Evolutionary conservation across 2,113 vertebrate species (phyloP).

Genomic region (Kryptolebias marmoratus): DNA sequence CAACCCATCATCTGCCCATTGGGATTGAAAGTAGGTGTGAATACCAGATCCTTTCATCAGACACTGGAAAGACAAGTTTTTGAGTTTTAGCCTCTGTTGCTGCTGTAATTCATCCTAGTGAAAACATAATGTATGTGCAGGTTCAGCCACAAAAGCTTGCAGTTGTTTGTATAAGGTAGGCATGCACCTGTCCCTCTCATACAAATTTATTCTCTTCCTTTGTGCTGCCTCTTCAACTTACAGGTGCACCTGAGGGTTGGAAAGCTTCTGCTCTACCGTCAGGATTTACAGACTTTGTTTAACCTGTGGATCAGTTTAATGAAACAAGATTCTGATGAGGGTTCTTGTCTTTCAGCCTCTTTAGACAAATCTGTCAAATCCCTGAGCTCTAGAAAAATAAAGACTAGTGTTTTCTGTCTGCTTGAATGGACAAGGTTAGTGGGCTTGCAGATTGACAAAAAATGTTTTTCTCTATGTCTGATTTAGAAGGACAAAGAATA

Average conservation of each 20-base stretch:
- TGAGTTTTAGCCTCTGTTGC: background rate
- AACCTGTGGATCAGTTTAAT: conserved; percentile 23
- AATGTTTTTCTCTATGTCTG: conserved; percentile 32
- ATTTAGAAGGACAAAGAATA: conserved; percentile 43
- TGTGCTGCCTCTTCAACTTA: background rate
- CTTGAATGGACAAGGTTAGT: conserved; percentile 40
- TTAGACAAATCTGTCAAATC: conserved; percentile 40
- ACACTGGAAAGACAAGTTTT: background rate
- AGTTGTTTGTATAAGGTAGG: background rate
- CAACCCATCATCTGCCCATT: background rate
- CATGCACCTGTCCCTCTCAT: conserved; percentile 5
- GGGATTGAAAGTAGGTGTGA: no score
- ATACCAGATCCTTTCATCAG: no score
- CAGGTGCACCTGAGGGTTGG: background rate
- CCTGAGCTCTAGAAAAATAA: conserved; percentile 48
- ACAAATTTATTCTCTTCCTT: background rate
- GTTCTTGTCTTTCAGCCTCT: conserved; percentile 24
- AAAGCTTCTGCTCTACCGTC: conserved; percentile 9
- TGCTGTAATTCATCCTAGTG: background rate
- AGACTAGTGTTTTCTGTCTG: conserved; percentile 39
- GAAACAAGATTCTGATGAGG: conserved; percentile 16
- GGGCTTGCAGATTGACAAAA: conserved; percentile 34
- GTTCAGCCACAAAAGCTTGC: background rate
- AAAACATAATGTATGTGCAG: background rate
- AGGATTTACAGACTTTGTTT: conserved; percentile 14